A percentile compares a stretch with the other conserved stretches of the same genome.
Evolutionary conservation across 1,140 invertebrate genomes (phyloP).

Genomic region (Zaprionus africanus): DNA sequence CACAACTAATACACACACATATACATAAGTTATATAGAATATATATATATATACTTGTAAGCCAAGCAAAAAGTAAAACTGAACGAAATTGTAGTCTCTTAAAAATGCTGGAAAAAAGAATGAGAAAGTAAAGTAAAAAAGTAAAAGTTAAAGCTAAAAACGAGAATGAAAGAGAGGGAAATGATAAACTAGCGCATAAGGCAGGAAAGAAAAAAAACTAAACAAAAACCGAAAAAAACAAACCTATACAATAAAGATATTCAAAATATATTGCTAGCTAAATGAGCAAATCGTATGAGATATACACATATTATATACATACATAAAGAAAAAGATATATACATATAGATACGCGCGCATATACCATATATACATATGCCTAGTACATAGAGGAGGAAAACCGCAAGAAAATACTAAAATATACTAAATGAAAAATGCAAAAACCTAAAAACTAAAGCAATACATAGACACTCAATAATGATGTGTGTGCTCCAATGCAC

Average conservation of each 20-base stretch:
- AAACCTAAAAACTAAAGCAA: constrained; percentile 76
- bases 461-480: constrained; percentile 77
- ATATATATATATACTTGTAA: constrained; percentile 53
- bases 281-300: constrained; percentile 54
- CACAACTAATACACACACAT: constrained; percentile 41
- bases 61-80: constrained; percentile 64
- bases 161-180: constrained; percentile 9
- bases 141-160: constrained; percentile 37
- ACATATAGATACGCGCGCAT: constrained; percentile 55
- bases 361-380: constrained; percentile 41
- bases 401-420: constrained; percentile 39
- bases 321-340: constrained; percentile 37
- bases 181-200: constrained; percentile 24
- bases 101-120: constrained; percentile 32
- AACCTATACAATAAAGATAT: constrained; percentile 77
- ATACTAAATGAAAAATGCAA: constrained; percentile 27
- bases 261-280: constrained; percentile 74
- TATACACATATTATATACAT: constrained; percentile 49
- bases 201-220: constrained; percentile 8
- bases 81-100: constrained; percentile 76
- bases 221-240: constrained; percentile 20
- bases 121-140: constrained; percentile 59
- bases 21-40: constrained; percentile 40
- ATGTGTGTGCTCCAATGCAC: constrained; percentile 61
- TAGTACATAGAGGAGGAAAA: constrained; percentile 60